phyloP scores from a whole-genome alignment of 2,797 vertebrate genomes.

The Sitta carolinensis region DNA sequence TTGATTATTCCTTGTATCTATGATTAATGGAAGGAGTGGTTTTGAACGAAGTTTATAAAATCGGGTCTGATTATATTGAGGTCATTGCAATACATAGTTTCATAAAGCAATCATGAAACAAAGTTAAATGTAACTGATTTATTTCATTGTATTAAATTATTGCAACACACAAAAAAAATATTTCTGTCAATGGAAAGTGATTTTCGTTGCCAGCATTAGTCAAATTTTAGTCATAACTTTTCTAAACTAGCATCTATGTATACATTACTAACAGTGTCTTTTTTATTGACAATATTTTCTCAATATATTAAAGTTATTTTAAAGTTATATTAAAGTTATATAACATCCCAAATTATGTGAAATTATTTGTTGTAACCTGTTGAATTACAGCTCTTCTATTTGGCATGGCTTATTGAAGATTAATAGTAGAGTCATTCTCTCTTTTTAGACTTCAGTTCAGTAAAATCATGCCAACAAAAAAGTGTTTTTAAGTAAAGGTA shows the following conservation, averaged over 20 bases:
- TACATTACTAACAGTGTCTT: not conserved
- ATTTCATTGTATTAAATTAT: not conserved
- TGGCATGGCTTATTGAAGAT: conserved; percentile 16
- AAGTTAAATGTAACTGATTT: not conserved
- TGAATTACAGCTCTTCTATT: not conserved
- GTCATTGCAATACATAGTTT: not conserved
- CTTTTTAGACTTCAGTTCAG: not conserved
- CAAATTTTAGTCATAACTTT: not conserved
- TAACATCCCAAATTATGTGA: not conserved
- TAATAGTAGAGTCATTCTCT: not conserved
- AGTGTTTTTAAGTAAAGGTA: not conserved
- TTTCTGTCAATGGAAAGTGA: not conserved
- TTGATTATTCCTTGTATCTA: not conserved
- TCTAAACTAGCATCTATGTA: not conserved
- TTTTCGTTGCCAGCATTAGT: not conserved
- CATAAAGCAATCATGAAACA: not conserved
- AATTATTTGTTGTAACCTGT: not conserved
- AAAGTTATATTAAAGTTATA: not conserved
- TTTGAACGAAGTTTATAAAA: not conserved
- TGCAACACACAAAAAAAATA: not conserved
- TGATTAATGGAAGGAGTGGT: not conserved
- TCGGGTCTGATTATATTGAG: not conserved
- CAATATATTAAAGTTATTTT: not conserved
- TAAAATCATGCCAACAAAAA: not conserved
- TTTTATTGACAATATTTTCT: not conserved